Percentiles rank a stretch among this genome's conserved stretches.
phyloP scores from a whole-genome alignment of 2,888 invertebrate genomes.

The Drepanosiphum platanoidis region DNA sequence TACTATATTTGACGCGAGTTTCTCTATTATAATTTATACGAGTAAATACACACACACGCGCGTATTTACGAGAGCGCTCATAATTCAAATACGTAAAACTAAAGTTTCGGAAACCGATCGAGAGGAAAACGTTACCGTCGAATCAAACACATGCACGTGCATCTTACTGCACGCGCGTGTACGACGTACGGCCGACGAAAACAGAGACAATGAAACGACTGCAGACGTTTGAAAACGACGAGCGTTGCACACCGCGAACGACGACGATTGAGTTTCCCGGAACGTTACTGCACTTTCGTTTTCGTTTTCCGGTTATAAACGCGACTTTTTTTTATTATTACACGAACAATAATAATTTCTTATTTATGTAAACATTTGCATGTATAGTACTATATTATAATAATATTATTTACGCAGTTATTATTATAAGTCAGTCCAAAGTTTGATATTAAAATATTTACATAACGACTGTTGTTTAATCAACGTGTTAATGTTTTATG shows the following conservation, averaged over 20 bases:
- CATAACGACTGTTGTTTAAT: slow-evolving; percentile 17
- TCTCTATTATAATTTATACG: too few relatives aligned
- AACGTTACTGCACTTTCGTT: not conserved
- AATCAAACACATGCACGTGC: not conserved
- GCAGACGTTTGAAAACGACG: not conserved
- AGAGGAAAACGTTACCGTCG: not conserved
- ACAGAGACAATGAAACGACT: not conserved
- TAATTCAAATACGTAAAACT: not conserved
- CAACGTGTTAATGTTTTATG: not conserved
- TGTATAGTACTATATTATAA: too few relatives aligned
- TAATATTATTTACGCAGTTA: too few relatives aligned
- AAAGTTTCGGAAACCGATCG: slow-evolving; percentile 24
- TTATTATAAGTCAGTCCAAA: slow-evolving; percentile 6
- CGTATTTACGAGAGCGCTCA: not conserved
- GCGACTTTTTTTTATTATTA: too few relatives aligned
- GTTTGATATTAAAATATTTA: slow-evolving; percentile 36
- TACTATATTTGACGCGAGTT: slow-evolving; percentile 13
- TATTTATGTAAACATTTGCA: too few relatives aligned
- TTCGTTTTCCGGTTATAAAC: not conserved
- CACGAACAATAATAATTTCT: too few relatives aligned
- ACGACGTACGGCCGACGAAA: not conserved
- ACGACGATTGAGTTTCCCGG: not conserved
- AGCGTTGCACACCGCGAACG: not conserved
- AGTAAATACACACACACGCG: not conserved
- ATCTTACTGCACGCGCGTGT: not conserved